phyloP scores from a whole-genome alignment of 2,888 invertebrate genomes.

The Drosophila diplacantha region DNA sequence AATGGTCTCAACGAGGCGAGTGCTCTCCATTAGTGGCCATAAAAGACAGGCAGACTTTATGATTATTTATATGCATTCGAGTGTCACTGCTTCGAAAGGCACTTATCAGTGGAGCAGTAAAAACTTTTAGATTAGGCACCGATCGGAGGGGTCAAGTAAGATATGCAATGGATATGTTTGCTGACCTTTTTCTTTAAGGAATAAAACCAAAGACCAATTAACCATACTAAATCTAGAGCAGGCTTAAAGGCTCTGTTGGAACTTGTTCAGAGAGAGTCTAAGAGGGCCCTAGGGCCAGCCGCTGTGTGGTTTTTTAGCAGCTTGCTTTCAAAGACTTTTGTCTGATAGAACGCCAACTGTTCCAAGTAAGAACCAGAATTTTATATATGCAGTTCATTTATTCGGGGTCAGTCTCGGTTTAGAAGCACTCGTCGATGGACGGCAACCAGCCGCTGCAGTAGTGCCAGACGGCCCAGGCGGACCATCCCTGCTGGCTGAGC shows the following conservation, averaged over 20 bases:
- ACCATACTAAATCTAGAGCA: too few relatives aligned
- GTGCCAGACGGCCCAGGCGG: conserved; percentile 72
- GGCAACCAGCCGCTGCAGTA: conserved; percentile 64
- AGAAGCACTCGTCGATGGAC: conserved; percentile 68
- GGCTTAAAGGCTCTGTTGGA: neutral
- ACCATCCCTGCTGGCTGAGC: conserved; percentile 67
- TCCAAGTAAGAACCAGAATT: neutral
- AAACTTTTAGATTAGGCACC: neutral
- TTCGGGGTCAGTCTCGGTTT: conserved; percentile 40
- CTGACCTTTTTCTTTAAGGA: neutral
- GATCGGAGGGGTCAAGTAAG: neutral
- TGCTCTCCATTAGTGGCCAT: conserved; percentile 25
- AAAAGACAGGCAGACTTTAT: conserved; percentile 12
- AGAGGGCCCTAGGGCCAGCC: too few relatives aligned
- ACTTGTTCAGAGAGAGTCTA: too few relatives aligned
- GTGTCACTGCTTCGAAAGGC: neutral
- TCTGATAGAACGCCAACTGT: neutral
- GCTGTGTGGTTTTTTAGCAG: too few relatives aligned
- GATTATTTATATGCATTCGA: conserved; percentile 3
- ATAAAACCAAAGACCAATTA: neutral
- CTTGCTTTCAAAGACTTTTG: too few relatives aligned
- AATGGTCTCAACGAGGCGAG: conserved; percentile 28
- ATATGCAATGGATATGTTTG: neutral
- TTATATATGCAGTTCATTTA: conserved; percentile 4
- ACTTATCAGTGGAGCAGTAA: neutral